Conservation (phyloP, 2,113 vertebrate genomes). For the Embiotoca jacksoni region DNA sequence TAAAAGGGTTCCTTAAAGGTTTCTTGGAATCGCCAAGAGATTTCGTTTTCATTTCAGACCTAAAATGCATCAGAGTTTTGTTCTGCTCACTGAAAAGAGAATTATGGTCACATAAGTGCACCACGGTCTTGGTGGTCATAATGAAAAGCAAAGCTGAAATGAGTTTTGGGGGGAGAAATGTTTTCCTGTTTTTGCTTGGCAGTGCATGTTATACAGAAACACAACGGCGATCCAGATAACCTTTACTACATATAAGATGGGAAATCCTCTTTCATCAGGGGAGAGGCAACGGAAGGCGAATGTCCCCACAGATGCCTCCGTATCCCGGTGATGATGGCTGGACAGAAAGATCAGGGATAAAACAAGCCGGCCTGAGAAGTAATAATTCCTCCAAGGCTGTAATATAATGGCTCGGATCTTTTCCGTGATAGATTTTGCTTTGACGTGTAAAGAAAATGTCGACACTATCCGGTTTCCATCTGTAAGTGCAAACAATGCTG, state of each 20-base stretch:
- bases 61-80: slow-evolving; percentile 49
- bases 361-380: slow-evolving; percentile 72
- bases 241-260: slow-evolving; percentile 76
- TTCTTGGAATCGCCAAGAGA: slow-evolving; percentile 62
- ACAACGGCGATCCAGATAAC: slow-evolving; percentile 77
- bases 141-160: slow-evolving; percentile 77
- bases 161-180: slow-evolving; percentile 55
- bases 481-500: slow-evolving; percentile 78
- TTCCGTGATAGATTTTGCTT: slow-evolving; percentile 78
- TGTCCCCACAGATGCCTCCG: slow-evolving; percentile 63
- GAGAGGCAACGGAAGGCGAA: slow-evolving; percentile 49
- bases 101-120: slow-evolving; percentile 70
- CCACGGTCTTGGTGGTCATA: slow-evolving; percentile 59
- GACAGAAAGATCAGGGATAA: slow-evolving; percentile 81
- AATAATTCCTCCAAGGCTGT: slow-evolving; percentile 80
- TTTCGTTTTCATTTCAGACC: slow-evolving; percentile 70
- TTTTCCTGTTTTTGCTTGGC: slow-evolving; percentile 72
- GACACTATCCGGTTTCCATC: slow-evolving; percentile 79
- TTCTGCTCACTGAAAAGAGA: slow-evolving; percentile 61
- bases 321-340: slow-evolving; percentile 69
- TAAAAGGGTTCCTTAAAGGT: slow-evolving; percentile 64
- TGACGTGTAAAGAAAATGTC: slow-evolving; percentile 77
- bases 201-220: slow-evolving; percentile 75
- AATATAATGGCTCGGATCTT: slow-evolving; percentile 79
- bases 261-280: slow-evolving; percentile 78